Evolutionary conservation across 2,113 vertebrate species (phyloP).

Genomic region (Oryctolagus cuniculus): DNA sequence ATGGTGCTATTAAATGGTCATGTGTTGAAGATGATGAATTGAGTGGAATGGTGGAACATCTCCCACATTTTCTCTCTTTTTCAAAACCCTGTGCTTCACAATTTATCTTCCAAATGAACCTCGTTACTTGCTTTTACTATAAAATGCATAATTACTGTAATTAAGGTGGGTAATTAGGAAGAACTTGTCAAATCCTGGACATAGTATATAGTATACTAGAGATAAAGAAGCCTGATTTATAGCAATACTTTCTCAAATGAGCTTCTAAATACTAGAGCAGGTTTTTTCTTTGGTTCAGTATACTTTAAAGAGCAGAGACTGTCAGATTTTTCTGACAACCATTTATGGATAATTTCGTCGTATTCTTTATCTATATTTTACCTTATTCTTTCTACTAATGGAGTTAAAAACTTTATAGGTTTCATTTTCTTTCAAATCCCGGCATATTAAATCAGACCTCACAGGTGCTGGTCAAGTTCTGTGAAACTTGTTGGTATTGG

Average conservation of each 20-base stretch:
- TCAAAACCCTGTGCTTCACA: slow-evolving; percentile 51
- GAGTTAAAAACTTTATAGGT: slow-evolving; percentile 69
- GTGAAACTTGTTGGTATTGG: slow-evolving; percentile 40
- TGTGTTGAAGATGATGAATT: slow-evolving; percentile 40
- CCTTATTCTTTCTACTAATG: slow-evolving; percentile 34
- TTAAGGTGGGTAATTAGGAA: slow-evolving; percentile 81
- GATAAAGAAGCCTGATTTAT: slow-evolving; percentile 78
- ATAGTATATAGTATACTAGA: background rate
- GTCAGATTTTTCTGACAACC: slow-evolving; percentile 71
- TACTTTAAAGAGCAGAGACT: slow-evolving; percentile 77
- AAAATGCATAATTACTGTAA: slow-evolving; percentile 83
- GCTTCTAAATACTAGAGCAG: slow-evolving; percentile 69
- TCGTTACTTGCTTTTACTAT: slow-evolving; percentile 83
- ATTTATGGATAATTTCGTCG: slow-evolving; percentile 78
- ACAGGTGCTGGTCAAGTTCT: slow-evolving; percentile 77
- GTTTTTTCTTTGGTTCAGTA: slow-evolving; percentile 73
- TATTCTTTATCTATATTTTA: slow-evolving; percentile 75
- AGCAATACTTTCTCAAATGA: slow-evolving; percentile 69
- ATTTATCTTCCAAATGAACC: slow-evolving; percentile 77
- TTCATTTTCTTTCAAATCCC: slow-evolving; percentile 39
- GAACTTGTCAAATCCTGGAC: slow-evolving; percentile 73
- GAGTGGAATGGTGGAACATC: background rate
- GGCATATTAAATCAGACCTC: slow-evolving; percentile 64
- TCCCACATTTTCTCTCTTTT: slow-evolving; percentile 34
- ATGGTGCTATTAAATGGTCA: background rate